Evolutionary conservation across 2,888 invertebrate genomes (phyloP), one percentile per base, ranked within the genome.

Genomic region (Eurytoma adleriae): DNA sequence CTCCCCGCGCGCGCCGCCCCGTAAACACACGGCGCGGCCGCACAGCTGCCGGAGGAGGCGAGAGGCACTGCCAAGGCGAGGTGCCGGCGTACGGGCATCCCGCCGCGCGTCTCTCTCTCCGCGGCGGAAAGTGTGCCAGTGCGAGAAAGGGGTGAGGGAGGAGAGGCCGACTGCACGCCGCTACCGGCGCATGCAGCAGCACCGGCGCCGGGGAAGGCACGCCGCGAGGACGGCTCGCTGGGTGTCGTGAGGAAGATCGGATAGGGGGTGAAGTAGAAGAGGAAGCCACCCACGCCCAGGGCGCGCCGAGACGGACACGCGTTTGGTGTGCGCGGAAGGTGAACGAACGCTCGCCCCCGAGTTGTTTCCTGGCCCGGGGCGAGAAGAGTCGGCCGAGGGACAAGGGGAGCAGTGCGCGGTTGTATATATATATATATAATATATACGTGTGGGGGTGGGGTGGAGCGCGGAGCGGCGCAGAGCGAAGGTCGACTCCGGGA

Each of bases 351-450:
- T 48, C 30, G 50, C 30, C 7, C 40, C 57, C 64, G 13, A 24
- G 24, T 24, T 24, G 18, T 57, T 50, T 59, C 48, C 69, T 62
- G 30, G 62, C 62, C n/a, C n/a, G 18, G 12, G 20, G 4, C 61
- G 2, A 75, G 54, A 16, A 52, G 52, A 48, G 61, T 14, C 40
- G 56, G 14, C 12, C 52, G 57, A 50, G 81, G 78, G 82, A 48
- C 70, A 73, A 68, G 73, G 79, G 78, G 61, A 62, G 76, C 83
- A 78, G 80, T 56, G 78, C 69, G 82, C 66, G 76, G 0, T 40
- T 40, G 40, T 40, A 24, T 24, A 24, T 40, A 7, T 40, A 40
- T 40, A 40, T 40, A 40, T 40, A 40, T 7, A 5, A 0, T 7
- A 40, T 7, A 40, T 79, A 81, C 83, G 82, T 74, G 78, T 3